A percentile compares a stretch with the other conserved stretches of the same genome.
Evolutionary conservation across 2,888 invertebrate genomes (phyloP).

Genomic region (Plusia festucae): DNA sequence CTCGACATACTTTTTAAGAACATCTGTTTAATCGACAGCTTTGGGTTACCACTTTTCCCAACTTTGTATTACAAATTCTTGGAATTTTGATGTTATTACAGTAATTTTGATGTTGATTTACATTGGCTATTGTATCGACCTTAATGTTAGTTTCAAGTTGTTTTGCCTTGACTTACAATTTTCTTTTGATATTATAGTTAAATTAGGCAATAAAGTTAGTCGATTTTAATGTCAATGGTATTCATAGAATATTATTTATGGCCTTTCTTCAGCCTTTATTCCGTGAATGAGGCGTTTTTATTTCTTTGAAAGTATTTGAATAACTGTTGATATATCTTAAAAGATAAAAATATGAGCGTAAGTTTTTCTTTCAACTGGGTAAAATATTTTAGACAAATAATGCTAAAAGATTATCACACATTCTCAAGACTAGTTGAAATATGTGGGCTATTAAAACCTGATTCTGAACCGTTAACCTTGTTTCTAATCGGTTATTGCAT

Average conservation of each 20-base stretch:
- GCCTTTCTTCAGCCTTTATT: neutral
- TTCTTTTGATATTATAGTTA: constrained; percentile 13
- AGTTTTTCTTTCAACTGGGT: neutral
- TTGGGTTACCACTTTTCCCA: constrained; percentile 7
- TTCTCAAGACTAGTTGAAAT: neutral
- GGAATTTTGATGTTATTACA: constrained; percentile 26
- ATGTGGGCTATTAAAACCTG: constrained; percentile 2
- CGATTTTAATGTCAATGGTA: neutral
- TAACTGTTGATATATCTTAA: neutral
- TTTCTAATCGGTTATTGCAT: neutral
- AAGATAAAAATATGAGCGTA: neutral
- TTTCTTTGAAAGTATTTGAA: neutral
- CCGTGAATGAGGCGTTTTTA: neutral
- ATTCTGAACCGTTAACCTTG: constrained; percentile 4
- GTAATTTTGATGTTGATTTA: constrained; percentile 23
- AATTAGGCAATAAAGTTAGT: neutral
- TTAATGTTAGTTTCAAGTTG: constrained; percentile 30
- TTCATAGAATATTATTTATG: neutral
- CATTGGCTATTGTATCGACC: constrained; percentile 28
- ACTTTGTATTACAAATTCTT: constrained; percentile 26
- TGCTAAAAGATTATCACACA: neutral
- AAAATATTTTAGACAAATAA: neutral
- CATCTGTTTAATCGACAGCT: constrained; percentile 43
- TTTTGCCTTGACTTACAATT: constrained; percentile 23
- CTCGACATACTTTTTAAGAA: constrained; percentile 44